Evolutionary conservation across 2,113 vertebrate species (phyloP).

Genomic region (Gopherus flavomarginatus): DNA sequence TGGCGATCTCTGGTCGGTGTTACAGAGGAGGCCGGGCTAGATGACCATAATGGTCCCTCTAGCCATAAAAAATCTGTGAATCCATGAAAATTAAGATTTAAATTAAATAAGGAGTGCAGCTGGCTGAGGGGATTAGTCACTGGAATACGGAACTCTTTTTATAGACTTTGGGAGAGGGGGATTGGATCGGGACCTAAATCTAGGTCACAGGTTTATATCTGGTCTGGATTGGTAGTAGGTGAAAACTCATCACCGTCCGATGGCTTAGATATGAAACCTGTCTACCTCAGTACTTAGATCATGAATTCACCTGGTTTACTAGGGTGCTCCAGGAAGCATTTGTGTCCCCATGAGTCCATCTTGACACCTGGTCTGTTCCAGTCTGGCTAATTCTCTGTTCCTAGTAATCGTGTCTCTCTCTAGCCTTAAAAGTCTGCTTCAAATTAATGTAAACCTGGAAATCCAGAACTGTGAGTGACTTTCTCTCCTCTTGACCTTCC

Average conservation of each 20-base stretch:
- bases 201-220: not conserved
- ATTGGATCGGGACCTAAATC: not conserved
- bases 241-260: not conserved
- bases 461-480: rapidly evolving
- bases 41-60: not conserved
- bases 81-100: not conserved
- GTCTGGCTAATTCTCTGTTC: rapidly evolving
- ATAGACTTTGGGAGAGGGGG: not conserved
- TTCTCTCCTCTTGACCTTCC: not conserved
- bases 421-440: not conserved
- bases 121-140: not conserved
- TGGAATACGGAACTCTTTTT: not conserved
- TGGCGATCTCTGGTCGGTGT: not conserved
- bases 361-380: rapidly evolving
- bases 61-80: not conserved
- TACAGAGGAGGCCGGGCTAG: no score
- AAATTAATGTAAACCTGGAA: not conserved
- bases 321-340: not conserved
- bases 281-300: not conserved
- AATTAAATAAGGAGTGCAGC: not conserved
- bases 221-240: not conserved
- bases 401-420: not conserved
- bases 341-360: not conserved
- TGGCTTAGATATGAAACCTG: not conserved
- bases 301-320: not conserved